A percentile compares a stretch with the other conserved stretches of the same genome.
These are phyloP conservation scores for Drosophila subpulchrella DNA, from an alignment of 1,140 invertebrate genomes.

Conservation along the genomic window DNA sequence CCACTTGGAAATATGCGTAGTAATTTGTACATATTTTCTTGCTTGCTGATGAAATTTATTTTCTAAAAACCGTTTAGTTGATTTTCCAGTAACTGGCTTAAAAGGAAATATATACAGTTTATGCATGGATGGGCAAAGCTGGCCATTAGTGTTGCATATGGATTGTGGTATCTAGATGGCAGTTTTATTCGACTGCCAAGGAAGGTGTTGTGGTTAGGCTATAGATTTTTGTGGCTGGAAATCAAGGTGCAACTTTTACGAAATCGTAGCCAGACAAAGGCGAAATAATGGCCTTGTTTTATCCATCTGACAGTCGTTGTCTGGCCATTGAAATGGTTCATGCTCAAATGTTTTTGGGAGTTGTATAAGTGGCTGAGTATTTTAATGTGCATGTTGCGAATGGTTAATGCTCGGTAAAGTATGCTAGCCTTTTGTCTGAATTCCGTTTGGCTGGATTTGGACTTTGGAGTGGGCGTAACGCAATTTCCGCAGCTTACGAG, in stretches of 20 bases:
- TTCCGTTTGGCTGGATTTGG: constrained; percentile 5
- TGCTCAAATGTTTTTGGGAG: constrained; percentile 8
- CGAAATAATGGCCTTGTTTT: constrained; percentile 40
- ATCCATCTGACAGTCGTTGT: constrained; percentile 28
- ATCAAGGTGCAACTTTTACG: background rate
- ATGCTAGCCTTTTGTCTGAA: constrained; percentile 43
- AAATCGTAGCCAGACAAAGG: constrained; percentile 20
- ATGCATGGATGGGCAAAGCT: background rate
- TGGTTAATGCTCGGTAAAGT: constrained; percentile 44
- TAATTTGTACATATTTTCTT: constrained; percentile 19
- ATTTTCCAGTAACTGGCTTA: constrained; percentile 27
- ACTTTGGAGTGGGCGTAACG: constrained; percentile 31
- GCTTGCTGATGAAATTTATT: constrained; percentile 45
- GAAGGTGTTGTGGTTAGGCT: background rate
- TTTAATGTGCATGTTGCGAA: constrained; percentile 46
- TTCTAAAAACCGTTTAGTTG: constrained; percentile 41
- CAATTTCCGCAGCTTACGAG: constrained; percentile 62
- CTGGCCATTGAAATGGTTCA: constrained; percentile 21
- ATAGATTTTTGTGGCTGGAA: background rate
- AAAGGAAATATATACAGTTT: background rate
- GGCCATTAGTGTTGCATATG: background rate
- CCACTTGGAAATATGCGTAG: constrained; percentile 9
- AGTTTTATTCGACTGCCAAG: background rate
- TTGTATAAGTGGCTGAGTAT: constrained; percentile 32
- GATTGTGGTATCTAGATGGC: background rate